Base-by-base conservation (phyloP, 2,113 vertebrate genomes). In the Zosterops hypoxanthus region DNA sequence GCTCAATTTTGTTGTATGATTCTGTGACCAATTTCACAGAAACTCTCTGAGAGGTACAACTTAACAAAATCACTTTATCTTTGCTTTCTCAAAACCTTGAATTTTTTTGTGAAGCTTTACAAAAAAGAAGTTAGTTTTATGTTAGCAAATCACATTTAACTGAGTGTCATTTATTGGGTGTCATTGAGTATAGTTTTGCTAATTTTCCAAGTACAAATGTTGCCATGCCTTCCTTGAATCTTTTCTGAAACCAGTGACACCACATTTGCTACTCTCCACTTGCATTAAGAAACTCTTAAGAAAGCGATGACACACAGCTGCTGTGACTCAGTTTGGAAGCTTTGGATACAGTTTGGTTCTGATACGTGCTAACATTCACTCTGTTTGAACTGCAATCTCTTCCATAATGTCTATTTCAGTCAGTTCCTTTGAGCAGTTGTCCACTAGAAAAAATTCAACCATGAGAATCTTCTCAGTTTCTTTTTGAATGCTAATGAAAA, bases 61-160 rank as follows among this genome's bases (percentile, higher is more conserved):
- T 81, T 33, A 49, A 80, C 1, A 44, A 71, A 41, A 56, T 70
- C 17, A 22, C 5, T 61, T 76, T 22, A 44, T 66, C 7, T 80
- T 76, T 23, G 6, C 3, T 71, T 75, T 25, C 41, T n/a, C 26
- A 61, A 56, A 70, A 63, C 25, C 14, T 2, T 2, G 0, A 9
- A 10, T 11, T 18, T 47, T 81, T 86, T 60, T 49, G 12, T 50
- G 19, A 68, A 83, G 10, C 3, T 44, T 78, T 61, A 20, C 5
- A 19, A 49, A 70, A n/a, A 71, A 29, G 2, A 26, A 4, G 0
- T 18, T 8, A 0, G 8, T 22, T 81, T 8, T 55, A 31, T 34
- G 7, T 29, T 23, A 39, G 9, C 1, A 53, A 71, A 71, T n/a
- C 39, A 14, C 22, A 50, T 55, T 59, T 84, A 59, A 20, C 8